Evolutionary conservation across 1,140 invertebrate species (phyloP).

Genomic region (Bombus ignitus): DNA sequence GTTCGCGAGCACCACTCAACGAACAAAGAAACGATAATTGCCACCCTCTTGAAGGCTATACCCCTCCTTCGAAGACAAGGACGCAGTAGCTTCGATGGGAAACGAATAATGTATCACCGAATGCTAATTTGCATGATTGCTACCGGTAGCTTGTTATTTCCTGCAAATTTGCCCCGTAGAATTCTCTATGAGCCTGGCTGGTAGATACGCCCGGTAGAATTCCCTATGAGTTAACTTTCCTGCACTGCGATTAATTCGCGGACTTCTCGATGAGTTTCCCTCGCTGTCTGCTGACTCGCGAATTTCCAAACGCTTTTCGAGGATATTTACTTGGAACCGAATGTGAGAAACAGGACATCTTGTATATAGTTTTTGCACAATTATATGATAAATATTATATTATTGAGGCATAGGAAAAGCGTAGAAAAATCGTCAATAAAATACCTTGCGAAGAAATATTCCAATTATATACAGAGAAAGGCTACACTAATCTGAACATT

Average conservation of each 20-base stretch:
- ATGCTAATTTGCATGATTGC: conserved; percentile 17
- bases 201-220: background rate
- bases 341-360: background rate
- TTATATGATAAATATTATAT: too few species aligned
- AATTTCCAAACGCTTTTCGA: background rate
- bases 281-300: background rate
- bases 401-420: too few species aligned
- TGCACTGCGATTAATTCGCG: background rate
- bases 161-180: background rate
- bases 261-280: background rate
- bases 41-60: background rate
- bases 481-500: background rate
- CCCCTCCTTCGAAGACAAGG: background rate
- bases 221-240: conserved; percentile 31
- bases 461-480: background rate
- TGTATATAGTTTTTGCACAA: background rate
- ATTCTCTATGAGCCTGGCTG: background rate
- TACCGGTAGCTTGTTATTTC: conserved; percentile 22
- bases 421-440: background rate
- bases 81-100: background rate
- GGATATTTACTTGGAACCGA: background rate
- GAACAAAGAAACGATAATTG: conserved; percentile 54
- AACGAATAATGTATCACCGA: conserved; percentile 30
- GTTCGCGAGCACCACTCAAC: conserved; percentile 29
- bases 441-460: background rate